These are phyloP conservation scores for Ephydatia muelleri DNA, from an alignment of 37 sponge, comb jelly and placozoan species.

Conservation along the genomic window DNA sequence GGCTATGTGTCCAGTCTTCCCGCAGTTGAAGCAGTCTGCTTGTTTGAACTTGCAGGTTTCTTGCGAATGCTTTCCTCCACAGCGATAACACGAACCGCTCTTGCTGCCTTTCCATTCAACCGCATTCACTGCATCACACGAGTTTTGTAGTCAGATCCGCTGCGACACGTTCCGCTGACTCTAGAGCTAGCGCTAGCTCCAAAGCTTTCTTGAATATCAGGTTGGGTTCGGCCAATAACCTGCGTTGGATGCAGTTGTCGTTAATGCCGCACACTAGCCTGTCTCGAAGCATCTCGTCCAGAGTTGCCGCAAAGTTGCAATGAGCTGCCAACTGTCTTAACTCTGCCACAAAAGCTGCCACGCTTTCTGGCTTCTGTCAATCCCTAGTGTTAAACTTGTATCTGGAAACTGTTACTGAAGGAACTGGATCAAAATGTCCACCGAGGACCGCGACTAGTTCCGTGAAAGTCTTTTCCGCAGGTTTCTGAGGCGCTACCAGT, in stretches of 20 bases:
- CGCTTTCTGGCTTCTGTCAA: constrained; percentile 17
- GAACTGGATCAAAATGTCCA: constrained; percentile 12
- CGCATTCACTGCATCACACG: too few relatives aligned
- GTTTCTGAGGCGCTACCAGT: constrained; percentile 9
- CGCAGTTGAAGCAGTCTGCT: constrained; percentile 33
- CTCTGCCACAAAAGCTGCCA: constrained; percentile 33
- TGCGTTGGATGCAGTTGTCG: background rate
- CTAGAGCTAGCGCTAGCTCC: too few relatives aligned
- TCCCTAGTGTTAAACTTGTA: constrained; percentile 24
- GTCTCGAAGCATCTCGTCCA: constrained; percentile 35
- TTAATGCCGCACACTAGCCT: constrained; percentile 45
- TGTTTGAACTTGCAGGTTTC: constrained; percentile 33
- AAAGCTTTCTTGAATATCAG: background rate
- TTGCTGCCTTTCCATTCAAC: too few relatives aligned
- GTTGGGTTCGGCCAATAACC: too few relatives aligned
- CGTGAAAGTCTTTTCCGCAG: constrained; percentile 18
- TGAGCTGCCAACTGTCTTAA: background rate
- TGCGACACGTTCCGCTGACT: too few relatives aligned
- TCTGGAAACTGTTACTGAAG: constrained; percentile 14
- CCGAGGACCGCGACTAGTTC: constrained; percentile 1
- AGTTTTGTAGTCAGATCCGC: too few relatives aligned
- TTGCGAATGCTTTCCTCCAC: constrained; percentile 20
- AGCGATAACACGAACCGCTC: constrained; percentile 9
- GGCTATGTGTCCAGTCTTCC: constrained; percentile 47
- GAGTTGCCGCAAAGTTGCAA: constrained; percentile 38